Conservation (phyloP, 2,888 invertebrate species). For the Ochropacha duplaris region DNA sequence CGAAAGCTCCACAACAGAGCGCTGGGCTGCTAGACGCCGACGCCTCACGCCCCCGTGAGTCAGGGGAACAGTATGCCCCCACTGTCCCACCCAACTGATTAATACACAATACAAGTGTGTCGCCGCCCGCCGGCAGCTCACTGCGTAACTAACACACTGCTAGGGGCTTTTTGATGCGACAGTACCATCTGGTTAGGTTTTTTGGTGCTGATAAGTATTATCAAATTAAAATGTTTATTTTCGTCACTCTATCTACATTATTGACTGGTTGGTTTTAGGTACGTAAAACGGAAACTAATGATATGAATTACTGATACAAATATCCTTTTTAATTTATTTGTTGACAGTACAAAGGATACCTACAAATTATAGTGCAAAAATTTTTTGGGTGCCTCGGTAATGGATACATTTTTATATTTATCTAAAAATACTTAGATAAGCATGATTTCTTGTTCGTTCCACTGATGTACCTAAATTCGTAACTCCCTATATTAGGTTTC, state of each 20-base stretch:
- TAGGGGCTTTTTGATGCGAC: neutral
- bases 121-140: too few relatives aligned
- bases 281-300: neutral
- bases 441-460: too few relatives aligned
- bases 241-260: neutral
- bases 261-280: neutral
- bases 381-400: too few relatives aligned
- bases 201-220: neutral
- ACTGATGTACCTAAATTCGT: too few relatives aligned
- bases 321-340: too few relatives aligned
- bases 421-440: too few relatives aligned
- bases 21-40: constrained; percentile 30
- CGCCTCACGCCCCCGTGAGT: constrained; percentile 31
- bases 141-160: neutral
- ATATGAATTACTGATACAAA: too few relatives aligned
- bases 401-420: too few relatives aligned
- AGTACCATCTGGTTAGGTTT: neutral
- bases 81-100: neutral
- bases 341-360: too few relatives aligned
- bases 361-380: too few relatives aligned
- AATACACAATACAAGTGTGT: neutral
- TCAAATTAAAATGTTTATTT: neutral
- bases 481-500: too few relatives aligned
- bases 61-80: constrained; percentile 28
- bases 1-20: constrained; percentile 47